Evolutionary conservation across 2,888 invertebrate species (phyloP).

Genomic region (Philereme vetulata): DNA sequence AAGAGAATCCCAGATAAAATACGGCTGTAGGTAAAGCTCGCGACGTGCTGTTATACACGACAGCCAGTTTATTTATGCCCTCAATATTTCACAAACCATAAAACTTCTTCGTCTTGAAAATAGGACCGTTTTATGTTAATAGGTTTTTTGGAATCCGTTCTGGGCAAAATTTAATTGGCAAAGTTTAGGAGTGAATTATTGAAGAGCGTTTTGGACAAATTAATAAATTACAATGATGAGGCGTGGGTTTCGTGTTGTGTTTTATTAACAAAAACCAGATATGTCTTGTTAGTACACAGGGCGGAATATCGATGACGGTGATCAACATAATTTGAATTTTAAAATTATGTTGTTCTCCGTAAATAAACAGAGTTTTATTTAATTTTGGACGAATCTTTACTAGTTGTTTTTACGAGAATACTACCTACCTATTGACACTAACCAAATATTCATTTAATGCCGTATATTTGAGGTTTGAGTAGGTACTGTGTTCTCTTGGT

Average conservation of each 20-base stretch:
- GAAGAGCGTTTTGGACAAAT: constrained; percentile 31
- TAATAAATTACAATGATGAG: constrained; percentile 26
- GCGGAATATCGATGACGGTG: too few species aligned
- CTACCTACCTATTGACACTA: too few species aligned
- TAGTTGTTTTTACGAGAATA: too few species aligned
- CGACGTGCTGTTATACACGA: constrained; percentile 79
- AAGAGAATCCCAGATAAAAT: constrained; percentile 78
- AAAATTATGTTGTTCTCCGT: too few species aligned
- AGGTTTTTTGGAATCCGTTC: constrained; percentile 60
- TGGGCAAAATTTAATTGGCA: constrained; percentile 44
- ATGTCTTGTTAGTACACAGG: too few species aligned
- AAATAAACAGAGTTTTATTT: too few species aligned
- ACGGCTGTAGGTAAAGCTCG: constrained; percentile 68
- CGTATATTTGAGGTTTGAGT: too few species aligned
- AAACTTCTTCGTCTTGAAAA: constrained; percentile 76
- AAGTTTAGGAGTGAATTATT: constrained; percentile 41
- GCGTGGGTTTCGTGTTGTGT: constrained; percentile 10
- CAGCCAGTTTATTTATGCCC: constrained; percentile 78
- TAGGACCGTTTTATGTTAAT: constrained; percentile 78
- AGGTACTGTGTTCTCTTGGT: too few species aligned
- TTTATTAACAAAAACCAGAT: background rate
- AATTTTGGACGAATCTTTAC: too few species aligned
- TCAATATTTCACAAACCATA: constrained; percentile 82
- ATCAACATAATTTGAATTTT: too few species aligned
- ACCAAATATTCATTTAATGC: too few species aligned